Base-by-base conservation (phyloP, 2,113 vertebrate species). In the Alaudala cheleensis region DNA sequence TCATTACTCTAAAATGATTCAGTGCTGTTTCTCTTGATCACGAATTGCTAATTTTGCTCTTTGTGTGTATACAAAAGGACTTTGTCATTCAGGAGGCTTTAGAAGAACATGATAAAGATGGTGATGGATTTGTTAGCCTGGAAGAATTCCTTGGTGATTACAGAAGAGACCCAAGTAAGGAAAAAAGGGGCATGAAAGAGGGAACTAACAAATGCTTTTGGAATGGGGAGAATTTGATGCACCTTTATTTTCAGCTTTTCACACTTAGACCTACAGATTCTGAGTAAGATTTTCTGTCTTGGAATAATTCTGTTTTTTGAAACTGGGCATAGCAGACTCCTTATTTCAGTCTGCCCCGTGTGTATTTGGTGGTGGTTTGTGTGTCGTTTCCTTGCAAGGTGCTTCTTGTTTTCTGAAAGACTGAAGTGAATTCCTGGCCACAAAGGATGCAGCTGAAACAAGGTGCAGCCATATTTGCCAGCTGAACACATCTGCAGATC, bases 41-140 rank as follows among this genome's bases (percentile, higher is more conserved):
- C 34, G 62, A 81, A 57, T 40, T 86, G n/a, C 50, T 88, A 57
- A 66, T 84, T 90, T 67, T 82, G 42, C 51, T 88, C 81, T 95
- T 91, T 86, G 22, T 87, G 3, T 91, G 33, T 61, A 4, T 54
- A 8, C 72, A 73, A 94, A 96, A 99, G 99, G 99, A 99, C 77
- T 99, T 99, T 96, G 98, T 99, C 57, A 98, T 99, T 96, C 98
- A 99, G 90, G 99, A 99, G 92, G 99, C 99, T 62, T 97, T 99
- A 95, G 98, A 98, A 97, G 99, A 99, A 96, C 99, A 99, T 42
- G 99, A 99, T 95, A 97, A 97, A 78, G 98, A 99, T 77, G 98
- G 98, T 66, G 99, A 99, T 95, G 99, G 98, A 93, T 98, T 99
- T 96, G 98, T 99, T 92, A 98, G 98, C 95, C 97, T 99, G 64